phyloP scores from a whole-genome alignment of 2,888 invertebrate species.

The Rhagophthalmus giganteus region DNA sequence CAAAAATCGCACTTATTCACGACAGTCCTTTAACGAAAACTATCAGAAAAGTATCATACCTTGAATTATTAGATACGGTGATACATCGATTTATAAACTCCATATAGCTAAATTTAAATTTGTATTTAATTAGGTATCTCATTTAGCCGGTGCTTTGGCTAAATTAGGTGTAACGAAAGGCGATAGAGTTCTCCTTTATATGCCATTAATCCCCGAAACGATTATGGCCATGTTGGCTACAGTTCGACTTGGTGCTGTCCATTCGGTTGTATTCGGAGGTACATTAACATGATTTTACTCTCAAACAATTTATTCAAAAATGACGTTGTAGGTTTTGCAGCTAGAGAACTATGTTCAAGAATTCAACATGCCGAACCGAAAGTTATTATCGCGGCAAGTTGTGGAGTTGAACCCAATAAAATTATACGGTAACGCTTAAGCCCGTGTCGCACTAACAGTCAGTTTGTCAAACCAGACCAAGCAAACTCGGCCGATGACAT shows the following conservation, averaged over 20 bases:
- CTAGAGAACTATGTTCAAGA: slow-evolving; percentile 80
- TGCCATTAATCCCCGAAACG: slow-evolving; percentile 92
- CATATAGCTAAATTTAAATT: background rate
- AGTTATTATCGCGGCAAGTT: slow-evolving; percentile 86
- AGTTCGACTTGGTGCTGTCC: slow-evolving; percentile 86
- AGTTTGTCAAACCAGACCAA: no score
- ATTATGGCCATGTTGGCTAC: slow-evolving; percentile 87
- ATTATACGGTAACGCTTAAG: slow-evolving; percentile 64
- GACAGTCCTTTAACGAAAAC: slow-evolving; percentile 87
- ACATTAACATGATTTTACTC: background rate
- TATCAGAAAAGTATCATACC: slow-evolving; percentile 76
- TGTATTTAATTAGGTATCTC: slow-evolving; percentile 62
- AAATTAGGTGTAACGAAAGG: slow-evolving; percentile 79
- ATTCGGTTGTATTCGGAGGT: slow-evolving; percentile 94
- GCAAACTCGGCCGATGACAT: no score
- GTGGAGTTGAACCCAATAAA: slow-evolving; percentile 86
- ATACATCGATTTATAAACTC: slow-evolving; percentile 8
- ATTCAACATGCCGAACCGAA: slow-evolving; percentile 89
- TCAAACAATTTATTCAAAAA: background rate
- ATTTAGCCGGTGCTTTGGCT: slow-evolving; percentile 77
- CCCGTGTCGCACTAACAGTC: no score
- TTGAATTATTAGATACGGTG: slow-evolving; percentile 79
- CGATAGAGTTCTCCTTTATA: slow-evolving; percentile 87
- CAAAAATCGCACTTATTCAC: slow-evolving; percentile 81
- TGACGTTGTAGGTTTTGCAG: slow-evolving; percentile 75